Evolutionary conservation across 2,797 vertebrate genomes (phyloP).

Genomic region (Takifugu ocellatus): DNA sequence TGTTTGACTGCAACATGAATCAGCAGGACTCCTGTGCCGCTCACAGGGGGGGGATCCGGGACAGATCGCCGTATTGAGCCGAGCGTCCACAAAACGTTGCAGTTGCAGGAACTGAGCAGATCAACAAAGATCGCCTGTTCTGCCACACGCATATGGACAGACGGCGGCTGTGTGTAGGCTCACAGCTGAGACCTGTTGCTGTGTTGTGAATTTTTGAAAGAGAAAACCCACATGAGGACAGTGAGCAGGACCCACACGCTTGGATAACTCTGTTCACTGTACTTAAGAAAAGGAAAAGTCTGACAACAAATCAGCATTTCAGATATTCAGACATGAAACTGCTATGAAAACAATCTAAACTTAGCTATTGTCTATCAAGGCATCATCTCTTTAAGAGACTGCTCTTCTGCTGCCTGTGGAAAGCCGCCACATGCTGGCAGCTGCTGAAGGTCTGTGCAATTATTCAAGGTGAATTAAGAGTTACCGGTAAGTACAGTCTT

Average conservation of each 20-base stretch:
- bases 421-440: constrained; percentile 61
- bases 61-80: constrained; percentile 30
- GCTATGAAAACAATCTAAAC: constrained; percentile 2
- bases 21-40: constrained; percentile 49
- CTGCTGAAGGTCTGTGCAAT: constrained; percentile 35
- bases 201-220: constrained; percentile 4
- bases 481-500: constrained; percentile 40
- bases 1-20: constrained; percentile 62
- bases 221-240: constrained; percentile 3
- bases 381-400: constrained; percentile 48
- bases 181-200: constrained; percentile 5
- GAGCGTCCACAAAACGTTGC: constrained; percentile 20
- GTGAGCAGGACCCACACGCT: not conserved
- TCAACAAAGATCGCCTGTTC: constrained; percentile 25
- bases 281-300: no score
- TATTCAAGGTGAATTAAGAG: constrained; percentile 52
- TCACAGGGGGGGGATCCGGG: constrained; percentile 33
- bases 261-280: not conserved
- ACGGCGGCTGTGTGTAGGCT: not conserved
- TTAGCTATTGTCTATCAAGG: constrained; percentile 9
- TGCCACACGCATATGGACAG: no score
- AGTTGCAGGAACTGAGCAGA: constrained; percentile 16
- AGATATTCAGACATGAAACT: constrained; percentile 56
- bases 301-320: constrained; percentile 45
- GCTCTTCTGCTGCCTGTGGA: constrained; percentile 37